Conservation (phyloP, 2,888 invertebrate species). For the Abrostola triplasia region DNA sequence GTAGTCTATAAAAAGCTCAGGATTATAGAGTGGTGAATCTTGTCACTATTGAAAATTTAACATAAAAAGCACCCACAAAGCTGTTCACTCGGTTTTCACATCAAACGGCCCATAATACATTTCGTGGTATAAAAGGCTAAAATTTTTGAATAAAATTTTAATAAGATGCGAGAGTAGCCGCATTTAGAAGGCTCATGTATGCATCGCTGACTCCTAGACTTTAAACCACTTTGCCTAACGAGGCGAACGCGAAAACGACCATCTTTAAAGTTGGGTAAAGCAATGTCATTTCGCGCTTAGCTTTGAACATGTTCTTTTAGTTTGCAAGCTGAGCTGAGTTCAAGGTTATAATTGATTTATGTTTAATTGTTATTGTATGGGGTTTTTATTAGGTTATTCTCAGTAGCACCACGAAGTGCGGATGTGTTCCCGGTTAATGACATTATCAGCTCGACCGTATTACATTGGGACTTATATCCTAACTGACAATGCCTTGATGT, state of each 20-base stretch:
- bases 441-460: too few species aligned
- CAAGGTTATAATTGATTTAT: background rate
- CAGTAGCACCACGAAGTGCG: too few species aligned
- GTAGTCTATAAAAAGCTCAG: background rate
- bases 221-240: slow-evolving; percentile 49
- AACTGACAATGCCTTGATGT: too few species aligned
- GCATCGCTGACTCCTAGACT: slow-evolving; percentile 47
- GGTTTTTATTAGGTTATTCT: too few species aligned
- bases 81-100: slow-evolving; percentile 8
- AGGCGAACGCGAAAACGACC: slow-evolving; percentile 32
- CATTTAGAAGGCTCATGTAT: slow-evolving; percentile 42
- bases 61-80: slow-evolving; percentile 32
- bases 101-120: slow-evolving; percentile 30
- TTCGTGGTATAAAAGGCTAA: slow-evolving; percentile 24
- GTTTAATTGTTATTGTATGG: too few species aligned
- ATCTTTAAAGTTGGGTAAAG: slow-evolving; percentile 28
- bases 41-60: slow-evolving; percentile 28
- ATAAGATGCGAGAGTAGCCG: slow-evolving; percentile 44
- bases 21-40: slow-evolving; percentile 26
- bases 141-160: slow-evolving; percentile 43
- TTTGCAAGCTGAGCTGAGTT: background rate
- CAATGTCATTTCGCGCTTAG: slow-evolving; percentile 26
- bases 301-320: slow-evolving; percentile 18
- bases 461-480: too few species aligned
- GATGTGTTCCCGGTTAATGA: too few species aligned